Evolutionary conservation across 2,888 invertebrate genomes (phyloP).

Genomic region (Microplitis manilae): DNA sequence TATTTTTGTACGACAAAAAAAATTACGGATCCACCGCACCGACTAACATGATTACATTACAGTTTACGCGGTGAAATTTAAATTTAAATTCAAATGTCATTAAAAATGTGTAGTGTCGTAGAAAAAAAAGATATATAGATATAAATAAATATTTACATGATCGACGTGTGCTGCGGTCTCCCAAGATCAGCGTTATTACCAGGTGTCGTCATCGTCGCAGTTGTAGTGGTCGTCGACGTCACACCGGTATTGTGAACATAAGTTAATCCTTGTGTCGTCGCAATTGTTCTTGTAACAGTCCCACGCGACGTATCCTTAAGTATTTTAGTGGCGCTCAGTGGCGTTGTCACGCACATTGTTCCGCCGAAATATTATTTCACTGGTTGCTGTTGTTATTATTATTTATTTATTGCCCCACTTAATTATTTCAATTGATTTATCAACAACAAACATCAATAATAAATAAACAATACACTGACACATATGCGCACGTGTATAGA

Average conservation of each 20-base stretch:
- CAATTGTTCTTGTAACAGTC: slow-evolving; percentile 56
- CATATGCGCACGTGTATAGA: slow-evolving; percentile 10
- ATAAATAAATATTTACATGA: slow-evolving; percentile 64
- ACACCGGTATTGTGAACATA: slow-evolving; percentile 37
- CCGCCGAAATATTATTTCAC: slow-evolving; percentile 8
- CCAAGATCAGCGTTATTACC: slow-evolving; percentile 48
- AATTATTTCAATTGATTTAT: too few relatives aligned
- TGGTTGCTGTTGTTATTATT: too few relatives aligned
- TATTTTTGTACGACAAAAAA: too few relatives aligned
- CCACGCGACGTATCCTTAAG: slow-evolving; percentile 61
- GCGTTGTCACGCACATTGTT: slow-evolving; percentile 68
- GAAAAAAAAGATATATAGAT: slow-evolving; percentile 3
- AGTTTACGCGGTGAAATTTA: neutral
- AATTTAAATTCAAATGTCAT: neutral
- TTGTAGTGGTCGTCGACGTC: slow-evolving; percentile 19
- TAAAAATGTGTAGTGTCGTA: neutral
- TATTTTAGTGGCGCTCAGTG: slow-evolving; percentile 65
- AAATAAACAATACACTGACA: slow-evolving; percentile 26
- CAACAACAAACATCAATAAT: slow-evolving; percentile 14
- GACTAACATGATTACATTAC: neutral
- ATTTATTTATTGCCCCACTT: too few relatives aligned
- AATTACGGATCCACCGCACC: too few relatives aligned
- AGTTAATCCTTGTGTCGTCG: slow-evolving; percentile 58
- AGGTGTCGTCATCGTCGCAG: slow-evolving; percentile 36
- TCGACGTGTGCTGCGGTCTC: slow-evolving; percentile 66